These are phyloP conservation scores for Gephyroberyx darwinii DNA, from an alignment of 2,797 vertebrate species.

Conservation along the genomic window DNA sequence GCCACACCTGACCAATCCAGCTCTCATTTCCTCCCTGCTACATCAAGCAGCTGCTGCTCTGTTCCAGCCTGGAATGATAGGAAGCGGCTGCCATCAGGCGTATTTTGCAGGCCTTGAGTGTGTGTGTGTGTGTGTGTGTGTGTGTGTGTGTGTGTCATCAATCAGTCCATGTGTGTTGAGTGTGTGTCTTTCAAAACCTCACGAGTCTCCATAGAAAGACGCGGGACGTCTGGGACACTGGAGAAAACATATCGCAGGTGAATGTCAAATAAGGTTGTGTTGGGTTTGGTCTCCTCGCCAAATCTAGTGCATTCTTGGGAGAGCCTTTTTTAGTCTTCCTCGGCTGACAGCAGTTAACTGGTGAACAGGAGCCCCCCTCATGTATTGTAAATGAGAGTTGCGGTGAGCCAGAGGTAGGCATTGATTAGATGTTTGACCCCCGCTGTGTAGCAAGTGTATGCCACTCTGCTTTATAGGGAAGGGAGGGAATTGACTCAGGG, in stretches of 20 bases:
- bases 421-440: neutral
- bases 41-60: slow-evolving; percentile 24
- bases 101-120: neutral
- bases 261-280: slow-evolving; percentile 16
- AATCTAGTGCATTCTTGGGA: slow-evolving; percentile 11
- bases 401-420: neutral
- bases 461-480: neutral
- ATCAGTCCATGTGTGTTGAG: too few relatives aligned
- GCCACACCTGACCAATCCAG: slow-evolving; percentile 31
- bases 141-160: too few relatives aligned
- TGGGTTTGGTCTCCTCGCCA: slow-evolving; percentile 1
- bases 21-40: slow-evolving; percentile 45
- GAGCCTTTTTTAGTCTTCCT: neutral
- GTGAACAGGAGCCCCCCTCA: neutral
- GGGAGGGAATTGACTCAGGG: neutral
- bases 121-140: neutral
- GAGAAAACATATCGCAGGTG: slow-evolving; percentile 14
- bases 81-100: slow-evolving; percentile 17
- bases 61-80: slow-evolving; percentile 24
- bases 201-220: slow-evolving; percentile 11
- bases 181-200: neutral
- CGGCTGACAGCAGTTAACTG: neutral
- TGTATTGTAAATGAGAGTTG: neutral
- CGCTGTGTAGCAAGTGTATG: neutral
- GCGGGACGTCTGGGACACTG: slow-evolving; percentile 11